Evolutionary conservation across 2,797 vertebrate genomes (phyloP), one percentile per base, ranked within the genome.

Genomic region (Sebastes glaucus): DNA sequence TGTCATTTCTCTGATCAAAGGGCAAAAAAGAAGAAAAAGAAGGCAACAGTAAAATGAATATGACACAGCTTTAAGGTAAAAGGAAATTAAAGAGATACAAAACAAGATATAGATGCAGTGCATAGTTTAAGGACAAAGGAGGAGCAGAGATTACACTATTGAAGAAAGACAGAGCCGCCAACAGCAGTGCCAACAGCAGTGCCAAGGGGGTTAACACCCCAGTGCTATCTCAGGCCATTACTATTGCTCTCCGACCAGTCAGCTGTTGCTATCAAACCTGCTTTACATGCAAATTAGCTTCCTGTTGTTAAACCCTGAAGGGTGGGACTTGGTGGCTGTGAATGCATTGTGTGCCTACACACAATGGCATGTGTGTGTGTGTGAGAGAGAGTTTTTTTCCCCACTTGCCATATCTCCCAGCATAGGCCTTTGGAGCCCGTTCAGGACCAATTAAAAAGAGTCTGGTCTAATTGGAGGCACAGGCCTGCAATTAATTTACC

Each of bases 241-340:
- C 82, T 85, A 77, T 82, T 86, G 88, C 90, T 93, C 88, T 79
- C 84, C 73, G 82, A 93, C 90, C 90, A 93, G 87, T 92, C 93
- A 94, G 82, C 90, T 93, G 89, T 92, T 81, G 83, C 91, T 90
- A 88, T 92, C 90, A 93, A 92, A 91, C 87, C 94, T 94, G 93
- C 91, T 95, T 94, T 95, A 92, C 90, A 95, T 95, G 95, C 89
- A 94, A 95, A 95, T 95, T 82, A 94, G 89, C 78, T 87, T 88
- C 89, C 92, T 93, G 90, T 90, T 90, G 83, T 94, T 95, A 92
- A 93, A 89, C 94, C 90, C 90, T 89, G 77, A 77, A 88, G 92
- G 91, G 73, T 75, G 83, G 85, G 87, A 87, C 80, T 88, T 71
- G 60, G 61, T 85, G 71, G 62, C 55, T 76, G 61, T 65, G 83